These are phyloP conservation scores for Diloba caeruleocephala DNA, from an alignment of 2,888 invertebrate species.

Conservation along the genomic window DNA sequence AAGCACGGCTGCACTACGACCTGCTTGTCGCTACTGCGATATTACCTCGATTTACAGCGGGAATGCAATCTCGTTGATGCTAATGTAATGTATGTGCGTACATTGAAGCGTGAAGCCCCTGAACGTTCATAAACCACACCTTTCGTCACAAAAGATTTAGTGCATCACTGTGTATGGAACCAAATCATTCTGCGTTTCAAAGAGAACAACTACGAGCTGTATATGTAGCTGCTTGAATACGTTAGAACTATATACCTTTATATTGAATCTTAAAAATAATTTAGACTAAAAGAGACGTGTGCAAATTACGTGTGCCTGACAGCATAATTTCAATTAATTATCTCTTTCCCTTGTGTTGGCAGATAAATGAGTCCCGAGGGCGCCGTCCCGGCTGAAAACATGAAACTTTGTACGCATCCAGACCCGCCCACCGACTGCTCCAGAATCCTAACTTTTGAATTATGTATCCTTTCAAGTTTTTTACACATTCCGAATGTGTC, in stretches of 20 bases:
- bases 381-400: conserved; percentile 75
- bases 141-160: conserved; percentile 44
- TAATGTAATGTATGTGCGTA: conserved; percentile 61
- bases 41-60: conserved; percentile 76
- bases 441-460: conserved; percentile 74
- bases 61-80: conserved; percentile 65
- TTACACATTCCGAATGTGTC: conserved; percentile 66
- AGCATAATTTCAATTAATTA: conserved; percentile 83
- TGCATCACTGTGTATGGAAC: conserved; percentile 24
- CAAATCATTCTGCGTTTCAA: conserved; percentile 31
- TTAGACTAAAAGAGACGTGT: conserved; percentile 54
- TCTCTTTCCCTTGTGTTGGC: conserved; percentile 72
- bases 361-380: conserved; percentile 80
- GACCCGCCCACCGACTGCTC: conserved; percentile 64
- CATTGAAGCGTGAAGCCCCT: conserved; percentile 43
- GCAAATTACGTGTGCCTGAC: conserved; percentile 68
- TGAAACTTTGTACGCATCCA: conserved; percentile 77
- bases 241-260: conserved; percentile 13
- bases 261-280: conserved; percentile 37
- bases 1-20: conserved; percentile 63
- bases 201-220: conserved; percentile 4
- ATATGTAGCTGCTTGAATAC: conserved; percentile 5
- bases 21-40: conserved; percentile 71
- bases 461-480: conserved; percentile 78
- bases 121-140: conserved; percentile 32